Conservation (phyloP, 37 sponge, comb jelly and placozoan genomes). For the Beroe forskalii region DNA sequence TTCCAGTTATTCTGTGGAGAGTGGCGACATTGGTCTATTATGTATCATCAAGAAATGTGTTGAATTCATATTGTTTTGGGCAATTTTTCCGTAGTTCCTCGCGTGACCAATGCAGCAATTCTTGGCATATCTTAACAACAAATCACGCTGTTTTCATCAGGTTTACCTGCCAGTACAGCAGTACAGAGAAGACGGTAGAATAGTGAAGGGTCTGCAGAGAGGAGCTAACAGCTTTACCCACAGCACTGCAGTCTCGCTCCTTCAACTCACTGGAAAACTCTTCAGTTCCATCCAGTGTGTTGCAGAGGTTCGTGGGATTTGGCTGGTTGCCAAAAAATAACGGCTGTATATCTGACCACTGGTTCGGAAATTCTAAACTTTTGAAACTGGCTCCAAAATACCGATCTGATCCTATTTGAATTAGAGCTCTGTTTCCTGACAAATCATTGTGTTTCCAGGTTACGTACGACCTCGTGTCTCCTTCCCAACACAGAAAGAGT, state of each 20-base stretch:
- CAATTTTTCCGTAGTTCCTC: too few species aligned
- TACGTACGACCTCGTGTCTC: constrained; percentile 77
- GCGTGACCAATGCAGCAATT: too few species aligned
- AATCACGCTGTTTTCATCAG: too few species aligned
- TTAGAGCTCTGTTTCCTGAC: too few species aligned
- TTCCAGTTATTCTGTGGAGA: constrained; percentile 19
- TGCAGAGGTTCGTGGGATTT: not conserved
- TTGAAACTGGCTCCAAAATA: too few species aligned
- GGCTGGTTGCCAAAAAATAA: not conserved
- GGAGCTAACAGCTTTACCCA: constrained; percentile 87
- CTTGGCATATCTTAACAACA: too few species aligned
- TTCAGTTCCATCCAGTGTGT: constrained; percentile 80
- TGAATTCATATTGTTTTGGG: too few species aligned
- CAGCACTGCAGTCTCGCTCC: constrained; percentile 83
- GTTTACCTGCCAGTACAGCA: constrained; percentile 92
- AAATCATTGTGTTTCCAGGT: too few species aligned
- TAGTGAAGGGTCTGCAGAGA: constrained; percentile 86
- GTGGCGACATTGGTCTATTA: not conserved
- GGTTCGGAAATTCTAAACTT: too few species aligned
- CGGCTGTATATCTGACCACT: not conserved
- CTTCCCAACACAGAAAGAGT: constrained; percentile 35
- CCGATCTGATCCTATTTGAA: too few species aligned
- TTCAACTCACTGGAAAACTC: constrained; percentile 80
- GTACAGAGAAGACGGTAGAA: constrained; percentile 92
- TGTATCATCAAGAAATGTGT: too few species aligned